Evolutionary conservation across 2,888 invertebrate species (phyloP).

Genomic region (Drosophila affinis): DNA sequence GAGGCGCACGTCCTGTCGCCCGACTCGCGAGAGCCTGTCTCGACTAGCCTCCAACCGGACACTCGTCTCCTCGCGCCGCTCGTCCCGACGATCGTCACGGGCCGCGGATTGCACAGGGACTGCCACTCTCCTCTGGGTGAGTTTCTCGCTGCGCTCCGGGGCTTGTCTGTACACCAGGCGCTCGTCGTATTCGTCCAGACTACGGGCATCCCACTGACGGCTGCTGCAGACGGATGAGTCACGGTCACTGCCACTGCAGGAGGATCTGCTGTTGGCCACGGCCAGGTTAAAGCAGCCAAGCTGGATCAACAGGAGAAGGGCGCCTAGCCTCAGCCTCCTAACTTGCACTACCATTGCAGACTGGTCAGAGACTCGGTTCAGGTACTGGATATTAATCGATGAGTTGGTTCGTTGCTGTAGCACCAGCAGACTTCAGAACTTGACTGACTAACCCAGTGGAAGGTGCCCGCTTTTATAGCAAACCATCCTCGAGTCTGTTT

Average conservation of each 20-base stretch:
- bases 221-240: conserved; percentile 3
- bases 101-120: neutral
- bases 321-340: conserved; percentile 13
- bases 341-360: conserved; percentile 9
- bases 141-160: neutral
- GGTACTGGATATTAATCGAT: conserved; percentile 11
- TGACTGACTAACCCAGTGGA: conserved; percentile 41
- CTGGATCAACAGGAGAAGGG: conserved; percentile 22
- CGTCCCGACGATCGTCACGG: conserved; percentile 22
- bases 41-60: conserved; percentile 5
- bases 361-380: conserved; percentile 13
- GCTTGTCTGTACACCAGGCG: conserved; percentile 68
- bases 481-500: neutral
- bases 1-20: neutral
- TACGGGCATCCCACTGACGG: conserved; percentile 23
- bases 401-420: conserved; percentile 23
- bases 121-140: neutral
- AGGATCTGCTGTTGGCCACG: conserved; percentile 28
- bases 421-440: conserved; percentile 44
- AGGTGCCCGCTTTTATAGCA: conserved; percentile 24
- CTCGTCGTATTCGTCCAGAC: conserved; percentile 63
- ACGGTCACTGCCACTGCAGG: conserved; percentile 14
- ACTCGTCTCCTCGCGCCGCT: conserved; percentile 27
- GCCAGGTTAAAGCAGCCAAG: conserved; percentile 25
- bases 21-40: neutral